Conservation (phyloP, 2,113 vertebrate genomes). For the Neopipo cinnamomea region DNA sequence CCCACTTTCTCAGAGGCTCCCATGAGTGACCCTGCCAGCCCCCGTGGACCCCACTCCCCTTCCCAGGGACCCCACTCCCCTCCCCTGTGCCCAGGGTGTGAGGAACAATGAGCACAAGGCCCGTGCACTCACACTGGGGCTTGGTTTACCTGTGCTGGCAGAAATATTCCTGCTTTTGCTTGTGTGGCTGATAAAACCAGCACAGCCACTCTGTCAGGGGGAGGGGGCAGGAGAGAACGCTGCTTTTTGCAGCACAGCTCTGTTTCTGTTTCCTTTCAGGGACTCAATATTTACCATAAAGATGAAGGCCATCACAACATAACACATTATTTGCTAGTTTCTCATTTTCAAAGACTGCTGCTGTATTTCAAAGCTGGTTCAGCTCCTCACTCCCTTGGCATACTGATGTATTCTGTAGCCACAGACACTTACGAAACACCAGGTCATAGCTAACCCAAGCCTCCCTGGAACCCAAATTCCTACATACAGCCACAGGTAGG, state of each 20-base stretch:
- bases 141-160: fast-evolving
- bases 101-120: background rate
- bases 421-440: background rate
- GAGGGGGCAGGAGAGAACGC: background rate
- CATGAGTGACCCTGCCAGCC: fast-evolving
- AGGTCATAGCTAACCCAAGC: background rate
- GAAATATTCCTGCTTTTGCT: background rate
- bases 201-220: background rate
- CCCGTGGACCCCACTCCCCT: too few relatives aligned
- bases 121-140: fast-evolving
- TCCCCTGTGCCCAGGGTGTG: background rate
- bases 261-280: background rate
- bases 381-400: background rate
- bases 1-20: fast-evolving
- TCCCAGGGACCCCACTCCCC: background rate
- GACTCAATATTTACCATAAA: background rate
- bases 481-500: background rate
- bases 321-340: background rate
- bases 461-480: background rate
- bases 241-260: background rate
- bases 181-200: background rate
- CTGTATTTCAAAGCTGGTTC: background rate
- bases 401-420: background rate
- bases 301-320: background rate
- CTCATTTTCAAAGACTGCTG: background rate